Percentiles rank a stretch among this genome's conserved stretches.
phyloP scores from a whole-genome alignment of 2,113 vertebrate species.

The Trichomycterus rosablanca region DNA sequence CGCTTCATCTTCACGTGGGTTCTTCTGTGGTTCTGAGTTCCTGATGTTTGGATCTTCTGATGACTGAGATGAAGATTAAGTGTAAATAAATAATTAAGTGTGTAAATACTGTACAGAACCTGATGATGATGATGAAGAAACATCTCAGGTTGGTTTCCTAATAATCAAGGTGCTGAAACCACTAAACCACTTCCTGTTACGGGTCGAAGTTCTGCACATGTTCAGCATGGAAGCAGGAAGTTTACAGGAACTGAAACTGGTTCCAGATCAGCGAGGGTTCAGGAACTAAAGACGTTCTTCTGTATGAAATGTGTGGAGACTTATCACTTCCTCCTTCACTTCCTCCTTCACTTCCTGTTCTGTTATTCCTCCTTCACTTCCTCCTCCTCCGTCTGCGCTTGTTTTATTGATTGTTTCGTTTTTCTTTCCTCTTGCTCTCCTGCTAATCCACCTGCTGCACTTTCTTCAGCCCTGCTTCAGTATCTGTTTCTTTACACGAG shows the following conservation, averaged over 20 bases:
- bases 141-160: constrained; percentile 37
- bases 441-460: too few relatives aligned
- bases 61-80: constrained; percentile 31
- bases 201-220: constrained; percentile 13
- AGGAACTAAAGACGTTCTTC: constrained; percentile 11
- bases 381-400: not conserved
- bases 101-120: constrained; percentile 68
- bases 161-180: constrained; percentile 12
- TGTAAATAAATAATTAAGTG: constrained; percentile 71
- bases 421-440: not conserved
- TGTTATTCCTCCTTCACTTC: not conserved
- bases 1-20: constrained; percentile 29
- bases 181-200: constrained; percentile 14
- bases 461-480: too few relatives aligned
- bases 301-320: too few relatives aligned
- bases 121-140: constrained; percentile 42
- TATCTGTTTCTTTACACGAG: not conserved
- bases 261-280: not conserved
- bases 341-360: not conserved
- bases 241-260: constrained; percentile 33
- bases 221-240: constrained; percentile 21
- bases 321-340: not conserved
- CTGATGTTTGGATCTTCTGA: constrained; percentile 41
- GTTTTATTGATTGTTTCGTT: not conserved
- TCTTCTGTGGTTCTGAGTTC: constrained; percentile 39